A percentile compares a stretch with the other conserved stretches of the same genome.
Evolutionary conservation across 2,888 invertebrate genomes (phyloP).

Genomic region (Pyralis farinalis): DNA sequence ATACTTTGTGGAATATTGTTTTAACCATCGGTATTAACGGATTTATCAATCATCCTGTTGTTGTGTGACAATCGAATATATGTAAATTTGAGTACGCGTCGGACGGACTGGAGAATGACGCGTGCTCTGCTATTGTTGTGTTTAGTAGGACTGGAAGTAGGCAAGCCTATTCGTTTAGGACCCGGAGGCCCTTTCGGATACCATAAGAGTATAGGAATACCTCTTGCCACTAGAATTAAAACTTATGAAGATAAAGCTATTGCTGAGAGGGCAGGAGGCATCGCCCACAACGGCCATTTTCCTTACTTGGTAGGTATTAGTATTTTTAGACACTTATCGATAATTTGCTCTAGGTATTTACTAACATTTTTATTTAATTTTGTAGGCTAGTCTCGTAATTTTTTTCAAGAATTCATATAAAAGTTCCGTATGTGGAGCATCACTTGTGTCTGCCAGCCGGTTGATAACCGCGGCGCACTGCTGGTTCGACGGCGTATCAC

Average conservation of each 20-base stretch:
- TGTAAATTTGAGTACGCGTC: too few relatives aligned
- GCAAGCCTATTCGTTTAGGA: too few relatives aligned
- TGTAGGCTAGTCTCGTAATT: slow-evolving; percentile 24
- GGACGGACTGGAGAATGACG: too few relatives aligned
- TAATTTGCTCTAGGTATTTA: too few relatives aligned
- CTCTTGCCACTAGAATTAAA: neutral
- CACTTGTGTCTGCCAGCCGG: slow-evolving; percentile 34
- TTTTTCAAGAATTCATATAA: slow-evolving; percentile 30
- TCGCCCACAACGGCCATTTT: neutral
- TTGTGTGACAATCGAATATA: too few relatives aligned
- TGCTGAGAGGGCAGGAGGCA: neutral
- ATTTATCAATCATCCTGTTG: too few relatives aligned
- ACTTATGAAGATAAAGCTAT: neutral
- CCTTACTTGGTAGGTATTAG: neutral
- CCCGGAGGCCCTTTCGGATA: neutral
- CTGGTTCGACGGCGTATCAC: slow-evolving; percentile 43
- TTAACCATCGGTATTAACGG: too few relatives aligned
- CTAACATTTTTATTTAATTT: too few relatives aligned
- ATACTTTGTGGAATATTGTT: too few relatives aligned
- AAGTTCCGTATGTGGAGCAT: slow-evolving; percentile 47
- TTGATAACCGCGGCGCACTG: slow-evolving; percentile 57
- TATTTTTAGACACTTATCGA: too few relatives aligned
- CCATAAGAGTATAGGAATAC: neutral
- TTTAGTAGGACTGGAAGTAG: too few relatives aligned
- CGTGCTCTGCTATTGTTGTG: neutral